Evolutionary conservation across 2,797 vertebrate species (phyloP).

Genomic region (Carcharodon carcharias): DNA sequence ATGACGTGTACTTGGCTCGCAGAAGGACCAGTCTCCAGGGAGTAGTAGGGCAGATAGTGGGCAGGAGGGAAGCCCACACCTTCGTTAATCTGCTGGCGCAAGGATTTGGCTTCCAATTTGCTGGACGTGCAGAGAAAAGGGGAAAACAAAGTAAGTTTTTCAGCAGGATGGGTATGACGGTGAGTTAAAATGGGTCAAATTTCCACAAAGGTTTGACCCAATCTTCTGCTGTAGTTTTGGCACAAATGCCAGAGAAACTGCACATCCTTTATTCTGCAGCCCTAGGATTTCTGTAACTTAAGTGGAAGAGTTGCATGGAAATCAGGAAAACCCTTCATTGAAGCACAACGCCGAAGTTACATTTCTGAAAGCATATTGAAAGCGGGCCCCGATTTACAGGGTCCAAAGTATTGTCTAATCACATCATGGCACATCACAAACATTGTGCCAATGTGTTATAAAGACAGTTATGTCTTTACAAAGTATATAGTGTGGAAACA

Average conservation of each 20-base stretch:
- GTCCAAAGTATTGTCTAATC: neutral
- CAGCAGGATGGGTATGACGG: neutral
- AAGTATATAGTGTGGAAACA: neutral
- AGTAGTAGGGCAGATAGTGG: constrained; percentile 60
- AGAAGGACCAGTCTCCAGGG: constrained; percentile 59
- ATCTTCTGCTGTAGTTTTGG: neutral
- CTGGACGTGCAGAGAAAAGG: constrained; percentile 52
- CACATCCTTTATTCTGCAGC: neutral
- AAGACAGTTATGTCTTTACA: neutral
- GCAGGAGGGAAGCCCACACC: constrained; percentile 62
- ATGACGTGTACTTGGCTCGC: constrained; percentile 88
- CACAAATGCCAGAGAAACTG: neutral
- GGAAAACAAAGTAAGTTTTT: neutral
- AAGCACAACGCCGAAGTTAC: neutral
- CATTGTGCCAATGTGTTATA: neutral
- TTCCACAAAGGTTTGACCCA: neutral
- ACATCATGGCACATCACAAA: neutral
- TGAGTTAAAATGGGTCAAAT: neutral
- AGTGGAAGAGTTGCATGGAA: neutral
- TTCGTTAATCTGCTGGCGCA: constrained; percentile 80
- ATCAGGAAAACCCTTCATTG: neutral
- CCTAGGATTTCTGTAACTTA: neutral
- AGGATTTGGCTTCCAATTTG: constrained; percentile 69
- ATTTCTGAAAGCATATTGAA: neutral
- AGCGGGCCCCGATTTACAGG: neutral